A percentile compares a stretch with the other conserved stretches of the same genome.
phyloP scores from a whole-genome alignment of 2,797 vertebrate genomes.

The Discoglossus pictus region DNA sequence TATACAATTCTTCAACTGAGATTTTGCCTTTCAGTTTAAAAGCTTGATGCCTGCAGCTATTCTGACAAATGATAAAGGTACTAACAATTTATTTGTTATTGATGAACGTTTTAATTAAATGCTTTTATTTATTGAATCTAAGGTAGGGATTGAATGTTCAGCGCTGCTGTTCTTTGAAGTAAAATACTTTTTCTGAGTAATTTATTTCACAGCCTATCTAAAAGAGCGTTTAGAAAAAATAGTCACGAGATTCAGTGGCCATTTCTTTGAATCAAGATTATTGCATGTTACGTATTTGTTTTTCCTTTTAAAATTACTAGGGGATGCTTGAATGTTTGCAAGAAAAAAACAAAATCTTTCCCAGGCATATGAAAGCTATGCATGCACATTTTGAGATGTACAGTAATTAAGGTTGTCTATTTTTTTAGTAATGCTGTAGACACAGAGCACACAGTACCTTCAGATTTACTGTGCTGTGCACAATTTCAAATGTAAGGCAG shows the following conservation, averaged over 20 bases:
- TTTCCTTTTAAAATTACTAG: no score
- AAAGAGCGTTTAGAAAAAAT: no score
- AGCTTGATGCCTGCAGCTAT: slow-evolving; percentile 53
- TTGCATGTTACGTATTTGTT: no score
- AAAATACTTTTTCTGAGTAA: no score
- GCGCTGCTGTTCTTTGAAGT: neutral
- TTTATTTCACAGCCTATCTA: no score
- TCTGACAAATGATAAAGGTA: slow-evolving; percentile 66
- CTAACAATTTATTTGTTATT: slow-evolving; percentile 38
- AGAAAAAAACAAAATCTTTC: neutral
- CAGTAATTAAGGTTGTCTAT: slow-evolving; percentile 37
- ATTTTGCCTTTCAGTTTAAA: slow-evolving; percentile 53
- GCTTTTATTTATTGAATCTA: slow-evolving; percentile 1
- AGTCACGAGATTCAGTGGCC: no score
- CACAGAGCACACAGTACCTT: slow-evolving; percentile 21
- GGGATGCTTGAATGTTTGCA: no score
- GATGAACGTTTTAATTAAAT: slow-evolving; percentile 2
- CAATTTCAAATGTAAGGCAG: slow-evolving; percentile 45
- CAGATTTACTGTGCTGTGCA: slow-evolving; percentile 42
- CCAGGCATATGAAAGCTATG: neutral
- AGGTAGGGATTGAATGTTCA: neutral
- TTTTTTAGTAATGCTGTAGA: slow-evolving; percentile 18
- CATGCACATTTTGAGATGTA: slow-evolving; percentile 16
- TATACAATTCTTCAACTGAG: slow-evolving; percentile 49
- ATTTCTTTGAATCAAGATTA: no score